Evolutionary conservation across 30 jellyfish, hydroid and myxozoan genomes (phyloP).

Genomic region (Aurelia aurita complex sp. Pacific): DNA sequence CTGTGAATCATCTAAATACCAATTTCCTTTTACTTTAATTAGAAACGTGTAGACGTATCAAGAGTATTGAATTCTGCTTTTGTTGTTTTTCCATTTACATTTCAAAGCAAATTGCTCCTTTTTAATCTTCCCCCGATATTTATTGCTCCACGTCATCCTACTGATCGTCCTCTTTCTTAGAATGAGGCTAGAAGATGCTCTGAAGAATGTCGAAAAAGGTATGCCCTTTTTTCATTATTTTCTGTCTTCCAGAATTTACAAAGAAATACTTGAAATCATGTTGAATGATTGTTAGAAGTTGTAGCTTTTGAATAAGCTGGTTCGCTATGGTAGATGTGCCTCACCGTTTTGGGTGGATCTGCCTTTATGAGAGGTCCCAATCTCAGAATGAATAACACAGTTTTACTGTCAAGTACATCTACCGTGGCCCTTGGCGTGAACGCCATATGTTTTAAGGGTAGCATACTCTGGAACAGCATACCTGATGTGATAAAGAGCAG

Average conservation of each 20-base stretch:
- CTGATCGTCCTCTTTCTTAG: background rate
- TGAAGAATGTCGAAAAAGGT: conserved; percentile 52
- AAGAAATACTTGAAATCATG: background rate
- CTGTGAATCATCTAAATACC: background rate
- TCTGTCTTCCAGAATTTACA: too few relatives aligned
- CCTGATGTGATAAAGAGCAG: too few relatives aligned
- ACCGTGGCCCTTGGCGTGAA: too few relatives aligned
- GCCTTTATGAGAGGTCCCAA: background rate
- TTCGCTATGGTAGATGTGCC: background rate
- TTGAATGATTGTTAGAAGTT: background rate
- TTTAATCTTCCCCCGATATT: background rate
- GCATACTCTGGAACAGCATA: too few relatives aligned
- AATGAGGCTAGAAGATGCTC: conserved; percentile 57
- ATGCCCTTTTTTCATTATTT: background rate
- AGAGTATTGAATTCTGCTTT: background rate
- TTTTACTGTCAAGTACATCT: too few relatives aligned
- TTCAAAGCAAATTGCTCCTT: background rate
- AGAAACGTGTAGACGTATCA: background rate
- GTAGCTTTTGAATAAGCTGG: background rate
- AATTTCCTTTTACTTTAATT: background rate
- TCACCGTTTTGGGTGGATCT: background rate
- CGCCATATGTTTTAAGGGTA: too few relatives aligned
- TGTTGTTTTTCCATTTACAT: background rate
- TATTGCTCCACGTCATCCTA: background rate
- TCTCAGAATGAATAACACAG: too few relatives aligned